These are phyloP conservation scores for Petromus typicus DNA, from an alignment of 2,113 vertebrate species.

Conservation along the genomic window DNA sequence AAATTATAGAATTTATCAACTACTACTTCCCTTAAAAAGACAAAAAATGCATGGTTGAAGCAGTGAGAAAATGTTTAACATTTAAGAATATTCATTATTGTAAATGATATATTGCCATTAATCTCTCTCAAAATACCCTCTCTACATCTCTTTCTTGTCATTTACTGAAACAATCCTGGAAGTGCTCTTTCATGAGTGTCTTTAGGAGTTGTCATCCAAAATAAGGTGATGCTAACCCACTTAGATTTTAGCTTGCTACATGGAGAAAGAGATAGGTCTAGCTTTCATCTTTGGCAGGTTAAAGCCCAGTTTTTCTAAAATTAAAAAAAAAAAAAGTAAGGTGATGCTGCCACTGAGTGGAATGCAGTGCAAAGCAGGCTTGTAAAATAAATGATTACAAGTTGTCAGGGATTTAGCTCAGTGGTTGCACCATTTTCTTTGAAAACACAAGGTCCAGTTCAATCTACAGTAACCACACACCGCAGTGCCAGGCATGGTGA, in stretches of 20 bases:
- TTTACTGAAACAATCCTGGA: background rate
- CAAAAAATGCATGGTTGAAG: background rate
- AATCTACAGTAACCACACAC: no score
- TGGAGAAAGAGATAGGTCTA: no score
- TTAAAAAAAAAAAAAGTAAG: no score
- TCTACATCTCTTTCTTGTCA: background rate
- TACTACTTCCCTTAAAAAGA: background rate
- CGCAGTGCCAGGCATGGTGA: no score
- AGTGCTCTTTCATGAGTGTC: background rate
- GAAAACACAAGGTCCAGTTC: no score
- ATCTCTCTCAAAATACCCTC: background rate
- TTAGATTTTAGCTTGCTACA: no score
- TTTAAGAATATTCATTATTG: background rate
- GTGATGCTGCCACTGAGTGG: background rate
- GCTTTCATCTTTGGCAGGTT: no score
- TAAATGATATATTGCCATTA: background rate
- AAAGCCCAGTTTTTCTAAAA: no score
- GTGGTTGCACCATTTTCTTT: no score
- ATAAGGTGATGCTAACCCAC: no score
- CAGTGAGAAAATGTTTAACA: background rate
- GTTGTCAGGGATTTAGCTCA: no score
- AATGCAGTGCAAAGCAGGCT: background rate
- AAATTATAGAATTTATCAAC: background rate
- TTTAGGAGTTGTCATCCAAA: background rate
- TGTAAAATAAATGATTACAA: background rate